These are phyloP conservation scores for Lepisosteus osseus DNA, from an alignment of 2,113 vertebrate genomes.

Conservation along the genomic window DNA sequence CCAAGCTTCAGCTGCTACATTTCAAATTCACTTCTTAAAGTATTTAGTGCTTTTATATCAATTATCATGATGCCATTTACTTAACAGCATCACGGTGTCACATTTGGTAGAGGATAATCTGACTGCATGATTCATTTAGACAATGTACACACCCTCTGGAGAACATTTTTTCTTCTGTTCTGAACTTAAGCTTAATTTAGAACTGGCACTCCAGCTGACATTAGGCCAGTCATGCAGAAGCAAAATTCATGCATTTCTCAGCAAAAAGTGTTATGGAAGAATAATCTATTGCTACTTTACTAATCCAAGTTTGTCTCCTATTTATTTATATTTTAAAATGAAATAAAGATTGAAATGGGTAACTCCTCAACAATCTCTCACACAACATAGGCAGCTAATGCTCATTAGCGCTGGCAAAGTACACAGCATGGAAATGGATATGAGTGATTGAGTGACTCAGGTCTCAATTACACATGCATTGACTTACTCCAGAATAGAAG, in stretches of 20 bases:
- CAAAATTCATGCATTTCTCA: conserved; percentile 8
- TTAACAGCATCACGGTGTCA: conserved; percentile 44
- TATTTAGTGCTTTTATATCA: conserved; percentile 46
- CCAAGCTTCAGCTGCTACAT: background rate
- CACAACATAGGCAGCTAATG: too few relatives aligned
- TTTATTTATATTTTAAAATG: too few relatives aligned
- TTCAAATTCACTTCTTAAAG: conserved; percentile 26
- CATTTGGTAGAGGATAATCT: conserved; percentile 40
- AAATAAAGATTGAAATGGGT: too few relatives aligned
- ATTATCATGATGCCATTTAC: conserved; percentile 50
- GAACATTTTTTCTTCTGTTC: conserved; percentile 12
- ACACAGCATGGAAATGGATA: too few relatives aligned
- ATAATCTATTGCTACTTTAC: too few relatives aligned
- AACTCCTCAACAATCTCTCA: too few relatives aligned
- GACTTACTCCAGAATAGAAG: too few relatives aligned
- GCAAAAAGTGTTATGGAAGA: background rate
- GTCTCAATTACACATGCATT: too few relatives aligned
- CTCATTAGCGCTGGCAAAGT: too few relatives aligned
- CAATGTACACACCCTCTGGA: conserved; percentile 33
- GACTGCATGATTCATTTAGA: conserved; percentile 39
- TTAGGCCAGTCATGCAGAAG: conserved; percentile 3
- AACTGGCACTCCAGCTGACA: background rate
- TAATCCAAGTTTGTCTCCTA: too few relatives aligned
- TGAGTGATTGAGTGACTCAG: too few relatives aligned
- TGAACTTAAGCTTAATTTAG: conserved; percentile 4